Base-by-base conservation (phyloP, 2,797 vertebrate species). In the Crenichthys baileyi region DNA sequence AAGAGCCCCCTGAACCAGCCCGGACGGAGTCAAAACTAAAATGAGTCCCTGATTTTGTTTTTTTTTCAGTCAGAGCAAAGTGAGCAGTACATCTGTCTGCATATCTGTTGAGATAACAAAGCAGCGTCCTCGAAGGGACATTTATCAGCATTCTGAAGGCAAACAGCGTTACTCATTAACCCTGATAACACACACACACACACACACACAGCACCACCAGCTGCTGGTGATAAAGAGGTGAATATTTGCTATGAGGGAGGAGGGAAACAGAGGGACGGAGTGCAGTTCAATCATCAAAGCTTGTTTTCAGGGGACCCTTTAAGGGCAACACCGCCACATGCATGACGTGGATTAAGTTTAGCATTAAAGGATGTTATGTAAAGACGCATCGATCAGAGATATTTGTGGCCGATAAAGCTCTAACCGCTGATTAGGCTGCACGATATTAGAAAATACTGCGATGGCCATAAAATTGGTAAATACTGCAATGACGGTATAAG, bases 161-260 rank as follows among this genome's bases (percentile, higher is more conserved):
- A 91, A 89, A 92, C 92, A 61, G 83, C 60, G 90, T 94, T 89
- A 93, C 83, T 90, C 78, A 94, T 94, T 96, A 93, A 95, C 94
- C 75, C 78, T 83, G 85, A 86, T 85, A 87, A 82, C 63, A 68
- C 68, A 82, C 75, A 76, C 75, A 48, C 51, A 76, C 76, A 72
- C 78, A 72, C 65, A 80, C 53, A 81, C 56, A 53, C 18, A 46
- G 68, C 22, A 46, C 76, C n/a, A 76, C 75, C 90, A 91, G 86
- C 89, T 91, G 87, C 83, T 79, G 48, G 75, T 80, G 89, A 92
- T 92, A 92, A 87, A 87, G 41, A 86, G 78, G 78, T 86, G 88
- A 85, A 92, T 88, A 86, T 89, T 84, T 87, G 82, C 77, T 71
- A 36, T 70, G 44, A 79, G 24, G 55, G 85, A 79, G 82, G 68